These are phyloP conservation scores for Chrysaora quinquecirrha DNA, from an alignment of 30 jellyfish, hydroid and myxozoan species.

Conservation along the genomic window DNA sequence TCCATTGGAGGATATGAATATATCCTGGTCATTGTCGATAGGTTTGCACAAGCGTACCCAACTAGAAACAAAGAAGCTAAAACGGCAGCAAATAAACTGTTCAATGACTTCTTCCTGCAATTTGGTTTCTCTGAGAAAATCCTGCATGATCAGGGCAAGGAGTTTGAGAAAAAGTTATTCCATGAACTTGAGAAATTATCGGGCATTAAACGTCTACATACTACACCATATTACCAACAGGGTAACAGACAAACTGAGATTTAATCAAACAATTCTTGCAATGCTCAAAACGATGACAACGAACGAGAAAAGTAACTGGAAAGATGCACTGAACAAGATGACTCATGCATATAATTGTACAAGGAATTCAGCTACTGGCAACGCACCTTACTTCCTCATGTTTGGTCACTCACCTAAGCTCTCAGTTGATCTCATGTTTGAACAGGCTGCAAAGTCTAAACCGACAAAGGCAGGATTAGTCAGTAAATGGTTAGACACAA, in stretches of 20 bases:
- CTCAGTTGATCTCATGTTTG: constrained; percentile 18
- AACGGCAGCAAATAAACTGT: constrained; percentile 45
- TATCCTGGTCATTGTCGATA: background rate
- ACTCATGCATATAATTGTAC: constrained; percentile 57
- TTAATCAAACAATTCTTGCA: constrained; percentile 33
- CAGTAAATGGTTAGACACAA: constrained; percentile 10
- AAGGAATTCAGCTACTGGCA: constrained; percentile 25
- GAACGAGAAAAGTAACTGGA: constrained; percentile 48
- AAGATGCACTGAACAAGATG: constrained; percentile 42
- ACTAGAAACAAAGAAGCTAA: constrained; percentile 28
- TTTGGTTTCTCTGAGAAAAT: constrained; percentile 41
- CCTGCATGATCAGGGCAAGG: constrained; percentile 57
- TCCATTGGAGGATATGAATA: background rate
- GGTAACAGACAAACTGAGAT: constrained; percentile 53
- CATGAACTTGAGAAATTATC: constrained; percentile 10
- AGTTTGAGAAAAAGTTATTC: constrained; percentile 47
- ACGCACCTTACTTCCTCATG: constrained; percentile 30
- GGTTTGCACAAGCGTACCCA: constrained; percentile 20
- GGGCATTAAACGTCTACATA: constrained; percentile 23
- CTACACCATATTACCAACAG: constrained; percentile 61
- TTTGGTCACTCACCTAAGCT: constrained; percentile 36
- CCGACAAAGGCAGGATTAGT: constrained; percentile 2
- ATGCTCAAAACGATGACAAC: constrained; percentile 50
- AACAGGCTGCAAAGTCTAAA: background rate
- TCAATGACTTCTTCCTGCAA: constrained; percentile 42